These are phyloP conservation scores for Epizoanthus ramosus DNA, from an alignment of 92 coral and sea anemone species.

Conservation along the genomic window DNA sequence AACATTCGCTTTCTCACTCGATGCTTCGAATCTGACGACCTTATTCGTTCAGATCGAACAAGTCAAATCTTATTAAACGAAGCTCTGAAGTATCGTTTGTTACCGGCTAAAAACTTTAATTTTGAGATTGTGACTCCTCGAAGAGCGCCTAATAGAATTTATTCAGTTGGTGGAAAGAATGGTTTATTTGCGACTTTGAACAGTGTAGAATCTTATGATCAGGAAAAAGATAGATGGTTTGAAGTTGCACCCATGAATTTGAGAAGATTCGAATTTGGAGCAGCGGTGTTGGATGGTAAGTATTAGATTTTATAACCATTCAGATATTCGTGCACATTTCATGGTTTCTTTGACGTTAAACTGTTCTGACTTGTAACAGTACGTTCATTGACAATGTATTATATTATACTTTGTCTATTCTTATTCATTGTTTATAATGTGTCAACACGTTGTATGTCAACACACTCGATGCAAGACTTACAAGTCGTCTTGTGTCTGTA, in stretches of 20 bases:
- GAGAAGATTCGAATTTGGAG: slow-evolving; percentile 91
- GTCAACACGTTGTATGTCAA: too few species aligned
- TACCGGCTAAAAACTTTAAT: slow-evolving; percentile 60
- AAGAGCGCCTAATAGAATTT: slow-evolving; percentile 76
- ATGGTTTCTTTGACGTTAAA: neutral
- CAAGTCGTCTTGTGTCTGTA: too few species aligned
- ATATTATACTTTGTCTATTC: too few species aligned
- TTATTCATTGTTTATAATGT: too few species aligned
- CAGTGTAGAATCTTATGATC: slow-evolving; percentile 83
- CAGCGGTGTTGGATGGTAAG: slow-evolving; percentile 85
- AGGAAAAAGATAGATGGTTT: slow-evolving; percentile 73
- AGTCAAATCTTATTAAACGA: slow-evolving; percentile 75
- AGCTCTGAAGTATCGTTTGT: slow-evolving; percentile 67
- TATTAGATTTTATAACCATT: neutral
- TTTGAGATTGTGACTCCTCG: slow-evolving; percentile 60
- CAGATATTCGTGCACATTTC: neutral
- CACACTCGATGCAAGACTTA: too few species aligned
- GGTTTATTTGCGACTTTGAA: slow-evolving; percentile 92
- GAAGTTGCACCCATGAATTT: slow-evolving; percentile 81
- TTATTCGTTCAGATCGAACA: slow-evolving; percentile 72
- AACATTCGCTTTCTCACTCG: slow-evolving; percentile 69
- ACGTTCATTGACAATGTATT: neutral
- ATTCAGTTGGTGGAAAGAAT: slow-evolving; percentile 90
- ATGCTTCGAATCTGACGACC: slow-evolving; percentile 75
- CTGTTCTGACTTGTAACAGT: too few species aligned